Evolutionary conservation across 2,797 vertebrate species (phyloP).

Genomic region (Apogon hyalosoma): DNA sequence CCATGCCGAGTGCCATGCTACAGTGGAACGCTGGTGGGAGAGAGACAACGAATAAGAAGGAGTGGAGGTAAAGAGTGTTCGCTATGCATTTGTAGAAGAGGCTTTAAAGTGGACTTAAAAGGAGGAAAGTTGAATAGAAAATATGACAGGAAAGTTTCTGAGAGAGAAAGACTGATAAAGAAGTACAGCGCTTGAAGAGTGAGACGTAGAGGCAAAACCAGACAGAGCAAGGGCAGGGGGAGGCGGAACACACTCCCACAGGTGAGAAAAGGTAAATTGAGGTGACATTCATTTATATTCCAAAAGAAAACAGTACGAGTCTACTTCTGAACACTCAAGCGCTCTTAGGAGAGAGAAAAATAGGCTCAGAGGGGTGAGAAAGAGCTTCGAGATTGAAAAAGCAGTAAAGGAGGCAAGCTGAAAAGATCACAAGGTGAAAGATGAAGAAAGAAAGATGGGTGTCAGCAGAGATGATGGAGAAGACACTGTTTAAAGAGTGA

Average conservation of each 20-base stretch:
- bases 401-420: conserved; percentile 53
- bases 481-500: conserved; percentile 29
- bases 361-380: conserved; percentile 33
- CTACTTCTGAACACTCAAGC: conserved; percentile 43
- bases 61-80: conserved; percentile 81
- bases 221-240: conserved; percentile 23
- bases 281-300: conserved; percentile 70
- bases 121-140: background rate
- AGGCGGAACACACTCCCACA: conserved; percentile 41
- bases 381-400: conserved; percentile 56
- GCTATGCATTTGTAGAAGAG: background rate
- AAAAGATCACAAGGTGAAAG: conserved; percentile 44
- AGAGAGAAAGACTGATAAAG: conserved; percentile 4
- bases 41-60: conserved; percentile 42
- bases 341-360: conserved; percentile 48
- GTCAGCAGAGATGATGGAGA: conserved; percentile 74
- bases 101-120: background rate
- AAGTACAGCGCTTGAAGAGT: conserved; percentile 19
- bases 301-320: conserved; percentile 52
- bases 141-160: conserved; percentile 3
- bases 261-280: conserved; percentile 64
- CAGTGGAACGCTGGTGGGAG: conserved; percentile 90
- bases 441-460: conserved; percentile 45
- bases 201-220: conserved; percentile 32
- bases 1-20: conserved; percentile 92